Evolutionary conservation across 2,888 invertebrate genomes (phyloP), one percentile per base, ranked within the genome.

Genomic region (Orchesellides sinensis): DNA sequence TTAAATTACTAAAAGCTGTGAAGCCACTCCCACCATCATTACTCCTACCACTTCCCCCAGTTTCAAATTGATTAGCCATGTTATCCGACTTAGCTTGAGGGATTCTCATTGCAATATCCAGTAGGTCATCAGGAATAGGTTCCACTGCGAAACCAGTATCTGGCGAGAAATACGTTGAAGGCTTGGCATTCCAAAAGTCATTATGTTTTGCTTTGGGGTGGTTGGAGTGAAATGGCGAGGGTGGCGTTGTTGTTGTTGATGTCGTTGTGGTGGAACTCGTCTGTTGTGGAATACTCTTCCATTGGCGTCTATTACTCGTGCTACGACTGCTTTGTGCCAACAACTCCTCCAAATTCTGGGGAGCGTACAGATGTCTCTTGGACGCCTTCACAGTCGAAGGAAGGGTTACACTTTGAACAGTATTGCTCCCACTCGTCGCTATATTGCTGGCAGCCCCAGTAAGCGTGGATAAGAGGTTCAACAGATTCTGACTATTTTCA

Each of bases 101-200:
- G 6, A 70, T 8, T 12, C 63, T 23, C 78, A 79, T 79, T 12
- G 78, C 78, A 52, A 79, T 49, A n/a, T 69, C 69, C 5, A 79
- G 40, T 1, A 79, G 19, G 21, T 79, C 78, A 45, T 79, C 78
- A 0, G 78, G 78, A 40, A 79, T 79, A 5, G 78, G 78, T n/a
- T 79, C 78, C 0, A 79, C 78, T 12, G 78, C 78, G 27, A 70
- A 79, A 14, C 78, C 78, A 4, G 78, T 63, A 5, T 70, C 70
- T 3, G 78, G 63, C 35, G 69, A 70, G n/a, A 79, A 79, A 12
- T 74, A 65, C 6, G 40, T n/a, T 0, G 56, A 6, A 0, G 69
- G 63, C 12, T 61, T 69, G 25, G 61, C 5, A 19, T 79, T 70
- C 70, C 63, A 79, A 52, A 70, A 70, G 40, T 79, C 70, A 5